Conservation (phyloP, 2,797 vertebrate genomes). For the Malacoctenus gilli region DNA sequence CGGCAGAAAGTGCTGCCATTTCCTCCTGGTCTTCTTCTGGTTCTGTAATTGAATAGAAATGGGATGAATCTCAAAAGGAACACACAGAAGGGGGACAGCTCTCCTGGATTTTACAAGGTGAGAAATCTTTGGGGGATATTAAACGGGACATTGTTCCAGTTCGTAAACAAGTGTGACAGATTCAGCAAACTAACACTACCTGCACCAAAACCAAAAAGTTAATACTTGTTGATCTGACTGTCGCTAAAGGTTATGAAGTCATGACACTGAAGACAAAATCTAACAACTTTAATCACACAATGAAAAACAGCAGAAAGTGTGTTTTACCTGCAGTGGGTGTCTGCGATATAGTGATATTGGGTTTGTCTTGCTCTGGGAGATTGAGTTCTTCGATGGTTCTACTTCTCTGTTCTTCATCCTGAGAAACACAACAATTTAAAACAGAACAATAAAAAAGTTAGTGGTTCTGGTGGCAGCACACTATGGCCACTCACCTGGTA, state of each 20-base stretch:
- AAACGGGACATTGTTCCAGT: too few species aligned
- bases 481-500: conserved; percentile 62
- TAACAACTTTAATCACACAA: too few species aligned
- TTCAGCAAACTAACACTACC: too few species aligned
- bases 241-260: too few species aligned
- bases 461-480: neutral
- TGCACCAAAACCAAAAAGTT: too few species aligned
- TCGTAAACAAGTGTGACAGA: too few species aligned
- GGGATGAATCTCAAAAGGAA: neutral
- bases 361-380: conserved; percentile 78
- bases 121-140: too few species aligned
- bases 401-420: conserved; percentile 79
- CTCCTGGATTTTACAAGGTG: neutral
- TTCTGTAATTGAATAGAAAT: conserved; percentile 45
- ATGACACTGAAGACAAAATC: too few species aligned
- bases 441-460: too few species aligned
- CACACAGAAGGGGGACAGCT: neutral
- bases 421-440: conserved; percentile 1
- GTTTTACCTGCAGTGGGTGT: conserved; percentile 64
- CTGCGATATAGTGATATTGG: conserved; percentile 65
- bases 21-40: conserved; percentile 73
- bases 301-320: too few species aligned
- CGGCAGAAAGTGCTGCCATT: conserved; percentile 62
- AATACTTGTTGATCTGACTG: too few species aligned
- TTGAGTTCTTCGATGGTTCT: conserved; percentile 74